Evolutionary conservation across 2,888 invertebrate genomes (phyloP).

Genomic region (Conistra vaccinii): DNA sequence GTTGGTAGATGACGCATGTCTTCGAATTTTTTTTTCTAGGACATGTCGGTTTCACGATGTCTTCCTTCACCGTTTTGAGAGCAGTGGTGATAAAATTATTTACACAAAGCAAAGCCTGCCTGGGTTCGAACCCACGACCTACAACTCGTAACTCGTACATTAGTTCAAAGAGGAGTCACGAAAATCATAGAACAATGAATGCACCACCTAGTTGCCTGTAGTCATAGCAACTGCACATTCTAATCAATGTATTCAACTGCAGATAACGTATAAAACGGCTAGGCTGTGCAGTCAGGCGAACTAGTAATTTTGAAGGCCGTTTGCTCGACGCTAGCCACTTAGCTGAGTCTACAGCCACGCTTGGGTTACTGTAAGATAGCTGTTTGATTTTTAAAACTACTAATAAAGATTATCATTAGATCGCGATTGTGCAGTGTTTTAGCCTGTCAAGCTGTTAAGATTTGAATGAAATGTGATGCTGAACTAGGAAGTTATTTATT

Average conservation of each 20-base stretch:
- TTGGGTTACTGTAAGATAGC: background rate
- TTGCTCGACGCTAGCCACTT: background rate
- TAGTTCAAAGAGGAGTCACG: background rate
- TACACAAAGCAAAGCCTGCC: no score
- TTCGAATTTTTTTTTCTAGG: no score
- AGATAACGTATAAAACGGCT: background rate
- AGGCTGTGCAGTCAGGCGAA: conserved; percentile 31
- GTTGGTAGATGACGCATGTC: no score
- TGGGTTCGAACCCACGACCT: no score
- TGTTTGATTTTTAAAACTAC: background rate
- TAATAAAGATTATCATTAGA: background rate
- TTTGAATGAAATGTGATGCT: background rate
- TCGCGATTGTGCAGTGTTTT: background rate
- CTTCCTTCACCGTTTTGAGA: no score
- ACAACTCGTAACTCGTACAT: no score
- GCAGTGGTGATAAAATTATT: no score
- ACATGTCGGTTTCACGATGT: no score
- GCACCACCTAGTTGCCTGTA: background rate
- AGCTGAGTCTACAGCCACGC: conserved; percentile 13
- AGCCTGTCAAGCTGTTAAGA: background rate
- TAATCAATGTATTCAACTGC: conserved; percentile 4
- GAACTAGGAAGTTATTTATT: background rate
- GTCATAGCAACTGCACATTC: conserved; percentile 8
- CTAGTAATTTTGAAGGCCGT: conserved; percentile 31
- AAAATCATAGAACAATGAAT: background rate